Percentiles rank a stretch among this genome's conserved stretches.
Evolutionary conservation across 2,888 invertebrate genomes (phyloP).

Genomic region (Ptychoptera albimana): DNA sequence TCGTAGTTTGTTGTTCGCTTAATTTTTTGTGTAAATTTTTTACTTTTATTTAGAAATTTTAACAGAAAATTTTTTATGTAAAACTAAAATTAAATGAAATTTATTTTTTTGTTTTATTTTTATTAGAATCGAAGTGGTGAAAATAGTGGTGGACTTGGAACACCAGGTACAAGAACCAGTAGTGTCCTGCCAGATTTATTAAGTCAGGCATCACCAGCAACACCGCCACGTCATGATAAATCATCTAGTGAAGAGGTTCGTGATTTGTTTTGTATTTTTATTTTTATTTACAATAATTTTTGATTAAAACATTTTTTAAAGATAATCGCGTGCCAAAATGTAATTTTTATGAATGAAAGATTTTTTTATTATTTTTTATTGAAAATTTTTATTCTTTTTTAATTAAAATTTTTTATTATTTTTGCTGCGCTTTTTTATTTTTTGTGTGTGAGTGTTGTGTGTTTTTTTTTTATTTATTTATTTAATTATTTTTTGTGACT

Average conservation of each 20-base stretch:
- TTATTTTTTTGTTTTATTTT: constrained; percentile 5
- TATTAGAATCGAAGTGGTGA: constrained; percentile 27
- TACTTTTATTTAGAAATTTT: too few species aligned
- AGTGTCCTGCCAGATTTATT: constrained; percentile 90
- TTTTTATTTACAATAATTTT: constrained; percentile 10
- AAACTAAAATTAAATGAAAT: too few species aligned
- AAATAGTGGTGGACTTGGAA: constrained; percentile 34
- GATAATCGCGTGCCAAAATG: constrained; percentile 4
- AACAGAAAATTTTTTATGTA: too few species aligned
- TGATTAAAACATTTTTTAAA: too few species aligned
- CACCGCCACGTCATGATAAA: constrained; percentile 79
- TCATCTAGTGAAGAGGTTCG: constrained; percentile 91
- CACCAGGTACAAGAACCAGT: constrained; percentile 63
- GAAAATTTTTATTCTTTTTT: constrained; percentile 2
- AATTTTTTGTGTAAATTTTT: too few species aligned
- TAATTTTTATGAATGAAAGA: constrained; percentile 3
- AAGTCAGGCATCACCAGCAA: constrained; percentile 74
- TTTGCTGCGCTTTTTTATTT: constrained; percentile 1
- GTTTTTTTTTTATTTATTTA: background rate
- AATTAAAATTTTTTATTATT: constrained; percentile 4
- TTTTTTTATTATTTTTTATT: constrained; percentile 6
- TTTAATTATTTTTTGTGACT: background rate
- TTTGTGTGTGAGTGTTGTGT: constrained; percentile 4
- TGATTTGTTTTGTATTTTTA: constrained; percentile 15
- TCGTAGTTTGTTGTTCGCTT: too few species aligned